Conservation (phyloP, 2,113 vertebrate species). For the Paradisaea rubra region DNA sequence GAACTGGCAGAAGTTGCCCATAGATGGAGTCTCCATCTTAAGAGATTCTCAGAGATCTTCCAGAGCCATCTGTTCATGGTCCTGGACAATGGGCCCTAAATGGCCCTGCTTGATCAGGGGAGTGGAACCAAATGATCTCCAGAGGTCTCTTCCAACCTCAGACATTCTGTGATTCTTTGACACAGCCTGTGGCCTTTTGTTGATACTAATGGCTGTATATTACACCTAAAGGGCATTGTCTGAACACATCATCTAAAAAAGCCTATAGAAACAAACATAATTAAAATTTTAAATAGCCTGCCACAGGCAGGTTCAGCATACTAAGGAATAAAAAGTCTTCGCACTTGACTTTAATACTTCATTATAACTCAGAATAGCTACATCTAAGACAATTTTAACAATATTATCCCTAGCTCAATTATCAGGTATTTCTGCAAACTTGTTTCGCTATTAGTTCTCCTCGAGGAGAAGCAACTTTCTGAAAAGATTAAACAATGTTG, state of each 20-base stretch:
- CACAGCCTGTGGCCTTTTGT: not conserved
- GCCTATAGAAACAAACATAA: not conserved
- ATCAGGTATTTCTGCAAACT: not conserved
- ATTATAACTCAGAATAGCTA: not conserved
- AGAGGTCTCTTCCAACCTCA: not conserved
- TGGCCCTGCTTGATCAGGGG: not conserved
- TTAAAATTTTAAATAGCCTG: not conserved
- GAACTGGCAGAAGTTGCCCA: not conserved
- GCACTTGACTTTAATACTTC: not conserved
- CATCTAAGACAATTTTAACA: not conserved
- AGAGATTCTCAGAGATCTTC: not conserved
- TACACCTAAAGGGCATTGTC: not conserved
- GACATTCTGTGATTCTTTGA: not conserved
- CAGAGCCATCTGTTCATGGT: not conserved
- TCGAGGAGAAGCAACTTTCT: not conserved
- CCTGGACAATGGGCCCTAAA: rapidly evolving
- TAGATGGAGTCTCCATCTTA: not conserved
- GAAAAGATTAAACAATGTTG: not conserved
- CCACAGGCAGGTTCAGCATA: not conserved
- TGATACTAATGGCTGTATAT: not conserved
- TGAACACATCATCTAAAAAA: not conserved
- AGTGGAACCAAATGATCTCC: not conserved
- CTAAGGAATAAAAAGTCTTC: not conserved
- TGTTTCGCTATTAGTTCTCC: not conserved
- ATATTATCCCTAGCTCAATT: not conserved